phyloP scores from a whole-genome alignment of 2,888 invertebrate species.

The Parthenolecanium corni region DNA sequence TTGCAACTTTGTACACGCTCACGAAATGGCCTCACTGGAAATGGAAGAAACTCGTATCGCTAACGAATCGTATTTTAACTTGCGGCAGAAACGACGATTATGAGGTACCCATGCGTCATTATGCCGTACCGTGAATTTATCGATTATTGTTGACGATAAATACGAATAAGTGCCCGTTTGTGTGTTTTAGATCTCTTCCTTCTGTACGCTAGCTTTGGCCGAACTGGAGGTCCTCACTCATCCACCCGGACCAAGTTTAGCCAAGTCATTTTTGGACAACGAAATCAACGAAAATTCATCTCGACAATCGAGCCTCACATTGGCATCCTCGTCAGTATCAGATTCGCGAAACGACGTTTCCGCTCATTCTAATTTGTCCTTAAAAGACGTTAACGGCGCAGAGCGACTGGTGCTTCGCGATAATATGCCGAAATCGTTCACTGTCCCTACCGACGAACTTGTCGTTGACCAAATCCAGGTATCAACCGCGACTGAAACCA shows the following conservation, averaged over 20 bases:
- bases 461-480: too few relatives aligned
- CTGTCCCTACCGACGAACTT: too few relatives aligned
- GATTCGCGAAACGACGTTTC: too few relatives aligned
- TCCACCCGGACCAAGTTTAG: constrained; percentile 39
- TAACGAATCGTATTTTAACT: not conserved
- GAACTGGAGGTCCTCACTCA: constrained; percentile 30
- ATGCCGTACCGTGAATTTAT: not conserved
- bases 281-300: constrained; percentile 35
- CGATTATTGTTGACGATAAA: not conserved
- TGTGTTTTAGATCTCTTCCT: constrained; percentile 29
- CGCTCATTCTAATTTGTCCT: too few relatives aligned
- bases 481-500: too few relatives aligned
- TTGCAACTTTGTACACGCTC: constrained; percentile 26
- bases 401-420: too few relatives aligned
- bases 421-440: too few relatives aligned
- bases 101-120: too few relatives aligned
- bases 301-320: too few relatives aligned
- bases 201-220: constrained; percentile 29
- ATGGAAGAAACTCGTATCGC: constrained; percentile 21
- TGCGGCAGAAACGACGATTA: not conserved
- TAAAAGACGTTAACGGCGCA: too few relatives aligned
- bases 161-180: not conserved
- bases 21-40: constrained; percentile 29
- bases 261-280: constrained; percentile 73
- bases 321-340: too few relatives aligned